A percentile compares a stretch with the other conserved stretches of the same genome.
Conservation (phyloP, 2,888 invertebrate genomes). For the Seira ritae region DNA sequence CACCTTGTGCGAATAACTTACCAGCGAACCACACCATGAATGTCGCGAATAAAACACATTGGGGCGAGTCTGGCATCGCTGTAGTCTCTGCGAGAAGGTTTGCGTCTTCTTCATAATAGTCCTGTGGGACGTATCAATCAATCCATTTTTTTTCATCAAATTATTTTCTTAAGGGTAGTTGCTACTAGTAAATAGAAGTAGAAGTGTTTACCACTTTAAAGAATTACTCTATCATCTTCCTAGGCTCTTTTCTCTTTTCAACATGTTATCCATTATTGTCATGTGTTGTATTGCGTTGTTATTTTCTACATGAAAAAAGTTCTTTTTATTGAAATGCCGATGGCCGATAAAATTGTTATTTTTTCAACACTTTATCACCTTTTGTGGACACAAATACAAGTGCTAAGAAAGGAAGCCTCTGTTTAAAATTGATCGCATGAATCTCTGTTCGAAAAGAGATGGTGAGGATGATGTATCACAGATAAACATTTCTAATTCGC, state of each 20-base stretch:
- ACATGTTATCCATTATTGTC: slow-evolving; percentile 57
- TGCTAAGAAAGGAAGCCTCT: too few relatives aligned
- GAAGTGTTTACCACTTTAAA: slow-evolving; percentile 19
- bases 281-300: too few relatives aligned
- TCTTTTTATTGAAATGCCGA: too few relatives aligned
- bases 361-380: slow-evolving; percentile 55
- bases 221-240: slow-evolving; percentile 39
- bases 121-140: slow-evolving; percentile 71
- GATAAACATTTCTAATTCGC: too few relatives aligned
- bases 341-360: too few relatives aligned
- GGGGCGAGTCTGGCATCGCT: slow-evolving; percentile 88
- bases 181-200: too few relatives aligned
- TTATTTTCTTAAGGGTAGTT: slow-evolving; percentile 51
- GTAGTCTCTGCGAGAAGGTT: slow-evolving; percentile 77
- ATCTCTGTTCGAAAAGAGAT: too few relatives aligned
- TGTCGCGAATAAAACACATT: slow-evolving; percentile 92
- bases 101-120: slow-evolving; percentile 73
- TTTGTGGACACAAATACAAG: slow-evolving; percentile 35
- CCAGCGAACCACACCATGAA: slow-evolving; percentile 94
- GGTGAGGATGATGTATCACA: too few relatives aligned
- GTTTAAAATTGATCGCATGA: too few relatives aligned
- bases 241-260: slow-evolving; percentile 37
- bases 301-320: too few relatives aligned
- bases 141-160: slow-evolving; percentile 63
- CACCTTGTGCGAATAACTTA: slow-evolving; percentile 36